Conservation (phyloP, 2,113 vertebrate species). For the Dromas ardeola region DNA sequence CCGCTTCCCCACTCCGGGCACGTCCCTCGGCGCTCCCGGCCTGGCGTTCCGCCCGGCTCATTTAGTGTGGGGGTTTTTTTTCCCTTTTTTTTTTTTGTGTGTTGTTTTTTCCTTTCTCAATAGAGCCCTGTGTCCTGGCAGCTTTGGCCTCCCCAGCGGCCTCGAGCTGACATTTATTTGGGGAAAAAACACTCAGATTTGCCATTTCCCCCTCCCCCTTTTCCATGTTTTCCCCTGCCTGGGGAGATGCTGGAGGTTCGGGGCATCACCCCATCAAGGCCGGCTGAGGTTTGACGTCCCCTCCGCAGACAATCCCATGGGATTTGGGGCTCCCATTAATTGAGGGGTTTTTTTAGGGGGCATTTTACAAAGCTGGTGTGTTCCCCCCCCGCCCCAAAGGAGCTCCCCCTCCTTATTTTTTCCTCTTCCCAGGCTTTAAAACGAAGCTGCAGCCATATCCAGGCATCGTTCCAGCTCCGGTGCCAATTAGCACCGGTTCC, state of each 20-base stretch:
- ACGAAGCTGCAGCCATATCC: not conserved
- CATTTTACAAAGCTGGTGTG: not conserved
- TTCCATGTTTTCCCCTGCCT: not conserved
- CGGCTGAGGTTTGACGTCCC: not conserved
- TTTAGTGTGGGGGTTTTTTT: not conserved
- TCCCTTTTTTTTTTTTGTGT: not conserved
- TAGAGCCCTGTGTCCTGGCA: slow-evolving; percentile 37
- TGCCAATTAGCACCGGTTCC: slow-evolving; percentile 28
- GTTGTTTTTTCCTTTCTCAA: slow-evolving; percentile 22
- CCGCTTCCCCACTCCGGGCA: slow-evolving; percentile 32
- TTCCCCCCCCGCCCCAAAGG: too few species aligned
- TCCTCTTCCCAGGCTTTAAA: not conserved
- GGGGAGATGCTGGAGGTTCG: not conserved
- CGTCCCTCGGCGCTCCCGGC: slow-evolving; percentile 27
- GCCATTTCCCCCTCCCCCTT: not conserved
- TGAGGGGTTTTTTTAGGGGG: not conserved
- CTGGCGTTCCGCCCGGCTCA: not conserved
- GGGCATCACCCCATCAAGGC: not conserved
- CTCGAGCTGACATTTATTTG: slow-evolving; percentile 22
- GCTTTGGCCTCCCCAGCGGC: slow-evolving; percentile 6
- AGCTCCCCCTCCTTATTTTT: too few species aligned
- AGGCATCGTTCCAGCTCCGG: not conserved
- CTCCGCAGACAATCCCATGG: fast-evolving
- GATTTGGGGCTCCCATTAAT: not conserved
- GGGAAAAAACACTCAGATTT: not conserved